These are phyloP conservation scores for Drosophila neonasuta DNA, from an alignment of 2,888 invertebrate genomes.

Conservation along the genomic window DNA sequence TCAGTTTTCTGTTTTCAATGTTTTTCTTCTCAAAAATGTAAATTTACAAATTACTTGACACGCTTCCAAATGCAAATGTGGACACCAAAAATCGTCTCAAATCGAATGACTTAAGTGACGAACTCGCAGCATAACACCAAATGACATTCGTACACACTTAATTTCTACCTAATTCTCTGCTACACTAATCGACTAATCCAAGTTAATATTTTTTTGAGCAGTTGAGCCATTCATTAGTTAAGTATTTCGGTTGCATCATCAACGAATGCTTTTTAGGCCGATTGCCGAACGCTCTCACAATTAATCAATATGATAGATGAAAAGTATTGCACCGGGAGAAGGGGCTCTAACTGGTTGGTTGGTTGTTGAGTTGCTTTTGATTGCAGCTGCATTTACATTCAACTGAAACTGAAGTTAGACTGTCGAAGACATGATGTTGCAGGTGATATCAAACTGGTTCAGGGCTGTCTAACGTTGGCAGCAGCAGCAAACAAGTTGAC, in stretches of 20 bases:
- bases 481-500: slow-evolving; percentile 65
- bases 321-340: slow-evolving; percentile 17
- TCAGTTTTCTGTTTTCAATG: slow-evolving; percentile 31
- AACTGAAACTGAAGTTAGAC: slow-evolving; percentile 3
- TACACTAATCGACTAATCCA: slow-evolving; percentile 14
- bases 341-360: slow-evolving; percentile 3
- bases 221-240: slow-evolving; percentile 13
- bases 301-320: slow-evolving; percentile 44
- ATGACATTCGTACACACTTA: slow-evolving; percentile 1
- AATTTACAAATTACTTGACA: slow-evolving; percentile 67
- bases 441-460: slow-evolving; percentile 56
- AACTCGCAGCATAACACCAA: slow-evolving; percentile 27
- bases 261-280: slow-evolving; percentile 9
- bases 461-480: slow-evolving; percentile 37
- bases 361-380: background rate
- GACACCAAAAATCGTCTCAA: slow-evolving; percentile 6
- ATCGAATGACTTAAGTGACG: slow-evolving; percentile 44
- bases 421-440: slow-evolving; percentile 10
- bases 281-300: slow-evolving; percentile 32
- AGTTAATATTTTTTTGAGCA: slow-evolving; percentile 6
- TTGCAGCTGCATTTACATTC: slow-evolving; percentile 24
- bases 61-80: slow-evolving; percentile 46
- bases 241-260: slow-evolving; percentile 39
- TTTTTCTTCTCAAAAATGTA: slow-evolving; percentile 62
- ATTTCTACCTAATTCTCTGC: slow-evolving; percentile 14